Conservation (phyloP, 2,113 vertebrate genomes). For the Phaethornis superciliosus region DNA sequence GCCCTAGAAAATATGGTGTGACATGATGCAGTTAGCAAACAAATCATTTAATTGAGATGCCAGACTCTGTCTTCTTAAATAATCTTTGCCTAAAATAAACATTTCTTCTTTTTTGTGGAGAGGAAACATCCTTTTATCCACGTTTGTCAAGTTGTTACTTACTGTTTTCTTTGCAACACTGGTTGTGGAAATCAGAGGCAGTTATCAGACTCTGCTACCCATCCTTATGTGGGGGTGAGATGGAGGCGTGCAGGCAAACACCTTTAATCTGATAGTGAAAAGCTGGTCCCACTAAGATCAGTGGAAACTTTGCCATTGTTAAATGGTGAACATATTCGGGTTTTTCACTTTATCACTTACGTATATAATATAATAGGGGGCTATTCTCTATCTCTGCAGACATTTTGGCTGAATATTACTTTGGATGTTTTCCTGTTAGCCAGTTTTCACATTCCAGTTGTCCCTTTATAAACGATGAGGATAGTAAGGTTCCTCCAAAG, state of each 20-base stretch:
- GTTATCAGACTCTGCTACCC: neutral
- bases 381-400: neutral
- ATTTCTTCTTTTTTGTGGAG: neutral
- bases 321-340: neutral
- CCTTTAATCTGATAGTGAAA: neutral
- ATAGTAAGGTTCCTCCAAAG: neutral
- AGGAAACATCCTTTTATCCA: neutral
- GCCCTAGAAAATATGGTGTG: neutral
- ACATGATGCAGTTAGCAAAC: neutral
- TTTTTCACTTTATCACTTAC: neutral
- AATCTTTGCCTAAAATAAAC: neutral
- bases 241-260: neutral
- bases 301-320: neutral
- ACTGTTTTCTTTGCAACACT: neutral
- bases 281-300: neutral
- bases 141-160: neutral
- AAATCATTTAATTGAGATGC: neutral
- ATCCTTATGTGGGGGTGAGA: neutral
- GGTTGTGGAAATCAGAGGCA: neutral
- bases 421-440: neutral
- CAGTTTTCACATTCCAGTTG: neutral
- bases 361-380: neutral
- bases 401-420: neutral
- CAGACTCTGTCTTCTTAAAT: neutral
- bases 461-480: neutral